Base-by-base conservation (phyloP, 2,113 vertebrate species). In the Archilochus colubris region DNA sequence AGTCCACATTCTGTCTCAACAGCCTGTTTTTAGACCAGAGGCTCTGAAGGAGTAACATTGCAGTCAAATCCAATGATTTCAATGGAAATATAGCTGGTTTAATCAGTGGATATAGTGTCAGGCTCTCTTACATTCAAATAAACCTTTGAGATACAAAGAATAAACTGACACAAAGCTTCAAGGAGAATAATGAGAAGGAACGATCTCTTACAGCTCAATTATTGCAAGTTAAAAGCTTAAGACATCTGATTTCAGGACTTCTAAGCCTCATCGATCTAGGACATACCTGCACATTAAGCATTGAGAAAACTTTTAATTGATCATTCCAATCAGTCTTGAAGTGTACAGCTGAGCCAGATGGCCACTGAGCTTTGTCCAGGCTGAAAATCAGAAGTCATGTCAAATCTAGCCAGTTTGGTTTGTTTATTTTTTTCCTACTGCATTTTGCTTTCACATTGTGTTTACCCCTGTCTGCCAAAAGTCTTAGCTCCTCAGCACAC, bases 291-390 rank as follows among this genome's bases (percentile, higher is more conserved):
- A 76, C 53, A 36, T 88, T 83, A 88, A 88, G 53, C 76, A 86
- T 86, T 81, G 17, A 96, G 64, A 86, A 93, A 91, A 75, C 64
- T 90, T 83, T 93, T 70, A 81, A 86, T 15, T 91, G 53, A 67
- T 74, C 38, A 46, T 77, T 21, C 18, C 0, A 0, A 81, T 80
- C 59, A 83, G 38, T 78, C 33, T 20, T 31, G 36, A 93, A 93
- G 12, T 2, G 1, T 40, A 66, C 6, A 36, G 38, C 25, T 83
- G 48, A 95, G 62, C 36, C 72, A 91, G 46, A 14, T 86, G 50
- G 33, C 12, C 63, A 69, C 2, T 80, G 16, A 79, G 25, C 16
- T 75, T 12, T 70, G 25, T 33, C 10, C 30, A 79, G 44, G 31
- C 64, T 93, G 48, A 93, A 92, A 88, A 91, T 67, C 64, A 91